Conservation (phyloP, 2,113 vertebrate genomes). For the Dromiciops gliroides region DNA sequence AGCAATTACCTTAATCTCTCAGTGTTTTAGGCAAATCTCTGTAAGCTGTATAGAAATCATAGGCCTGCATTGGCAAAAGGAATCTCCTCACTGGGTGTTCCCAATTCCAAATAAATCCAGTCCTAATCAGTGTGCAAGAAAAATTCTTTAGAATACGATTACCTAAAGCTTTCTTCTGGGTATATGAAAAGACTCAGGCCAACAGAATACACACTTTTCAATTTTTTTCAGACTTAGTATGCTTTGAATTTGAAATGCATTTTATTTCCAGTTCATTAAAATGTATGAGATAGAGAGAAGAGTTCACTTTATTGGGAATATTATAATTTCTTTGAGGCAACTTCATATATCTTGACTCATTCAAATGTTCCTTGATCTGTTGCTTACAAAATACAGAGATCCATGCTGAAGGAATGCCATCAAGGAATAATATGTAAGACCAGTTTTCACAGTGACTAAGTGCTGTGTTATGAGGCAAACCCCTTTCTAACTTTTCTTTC, state of each 20-base stretch:
- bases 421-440: background rate
- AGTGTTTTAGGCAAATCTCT: background rate
- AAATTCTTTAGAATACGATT: background rate
- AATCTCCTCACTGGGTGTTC: background rate
- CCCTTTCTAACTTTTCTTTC: background rate
- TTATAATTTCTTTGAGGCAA: background rate
- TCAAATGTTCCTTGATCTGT: background rate
- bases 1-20: background rate
- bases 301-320: background rate
- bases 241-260: background rate
- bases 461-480: background rate
- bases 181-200: background rate
- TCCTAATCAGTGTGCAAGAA: background rate
- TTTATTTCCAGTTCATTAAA: background rate
- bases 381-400: background rate
- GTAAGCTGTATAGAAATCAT: background rate
- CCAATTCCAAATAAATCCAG: background rate
- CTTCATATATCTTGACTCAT: background rate
- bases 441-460: background rate
- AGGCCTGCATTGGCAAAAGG: background rate
- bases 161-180: background rate
- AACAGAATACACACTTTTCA: background rate
- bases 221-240: background rate
- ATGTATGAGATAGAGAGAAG: background rate
- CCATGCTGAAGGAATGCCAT: background rate